phyloP scores from a whole-genome alignment of 2,888 invertebrate genomes.

The Alsophila aescularia region DNA sequence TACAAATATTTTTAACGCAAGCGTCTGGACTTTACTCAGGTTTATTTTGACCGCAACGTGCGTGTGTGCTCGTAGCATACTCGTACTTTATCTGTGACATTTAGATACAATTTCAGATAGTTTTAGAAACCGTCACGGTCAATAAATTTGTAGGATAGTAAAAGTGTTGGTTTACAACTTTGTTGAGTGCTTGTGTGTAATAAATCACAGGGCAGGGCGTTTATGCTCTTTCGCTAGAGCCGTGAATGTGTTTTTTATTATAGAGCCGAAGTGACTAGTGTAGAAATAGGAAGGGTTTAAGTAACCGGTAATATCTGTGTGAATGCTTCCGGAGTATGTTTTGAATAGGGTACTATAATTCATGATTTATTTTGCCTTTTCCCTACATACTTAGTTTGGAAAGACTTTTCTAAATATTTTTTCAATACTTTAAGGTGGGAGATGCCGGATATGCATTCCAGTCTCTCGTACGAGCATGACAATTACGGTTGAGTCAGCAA shows the following conservation, averaged over 20 bases:
- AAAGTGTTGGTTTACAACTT: slow-evolving; percentile 51
- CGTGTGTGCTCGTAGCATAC: neutral
- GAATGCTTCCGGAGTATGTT: neutral
- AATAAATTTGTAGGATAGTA: slow-evolving; percentile 11
- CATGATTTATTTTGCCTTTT: neutral
- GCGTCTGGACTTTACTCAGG: neutral
- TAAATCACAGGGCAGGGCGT: slow-evolving; percentile 50
- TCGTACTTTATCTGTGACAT: neutral
- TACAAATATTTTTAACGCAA: slow-evolving; percentile 20
- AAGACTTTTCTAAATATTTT: no score
- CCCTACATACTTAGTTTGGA: no score
- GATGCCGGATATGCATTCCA: slow-evolving; percentile 16
- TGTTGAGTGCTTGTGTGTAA: slow-evolving; percentile 44
- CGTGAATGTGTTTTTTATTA: slow-evolving; percentile 25
- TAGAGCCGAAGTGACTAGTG: slow-evolving; percentile 2
- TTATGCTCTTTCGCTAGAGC: slow-evolving; percentile 51
- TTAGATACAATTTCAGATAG: slow-evolving; percentile 3
- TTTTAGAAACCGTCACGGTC: neutral
- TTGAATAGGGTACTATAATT: no score
- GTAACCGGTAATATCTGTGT: neutral
- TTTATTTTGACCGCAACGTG: neutral
- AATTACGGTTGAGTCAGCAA: slow-evolving; percentile 10
- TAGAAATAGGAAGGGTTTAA: neutral
- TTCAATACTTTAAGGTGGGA: slow-evolving; percentile 1
- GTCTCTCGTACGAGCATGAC: slow-evolving; percentile 11